Percentiles rank a stretch among this genome's conserved stretches.
phyloP scores from a whole-genome alignment of 2,888 invertebrate species.

The Itoplectis maculator region DNA sequence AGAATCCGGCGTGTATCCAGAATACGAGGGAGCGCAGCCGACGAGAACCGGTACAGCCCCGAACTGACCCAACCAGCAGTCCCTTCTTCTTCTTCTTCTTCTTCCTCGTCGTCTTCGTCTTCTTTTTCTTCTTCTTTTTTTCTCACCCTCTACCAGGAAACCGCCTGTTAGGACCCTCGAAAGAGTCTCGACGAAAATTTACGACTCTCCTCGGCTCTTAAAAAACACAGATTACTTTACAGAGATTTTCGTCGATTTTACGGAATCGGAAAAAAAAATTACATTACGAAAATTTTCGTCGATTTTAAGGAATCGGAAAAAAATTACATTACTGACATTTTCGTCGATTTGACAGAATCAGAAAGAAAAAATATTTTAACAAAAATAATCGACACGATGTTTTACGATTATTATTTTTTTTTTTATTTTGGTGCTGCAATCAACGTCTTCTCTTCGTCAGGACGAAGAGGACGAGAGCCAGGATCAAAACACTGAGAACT shows the following conservation, averaged over 20 bases:
- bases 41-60: constrained; percentile 50
- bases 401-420: neutral
- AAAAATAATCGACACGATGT: neutral
- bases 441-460: neutral
- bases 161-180: constrained; percentile 17
- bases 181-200: constrained; percentile 8
- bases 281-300: too few relatives aligned
- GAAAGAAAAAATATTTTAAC: too few relatives aligned
- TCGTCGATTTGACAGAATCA: neutral
- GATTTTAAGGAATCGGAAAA: too few relatives aligned
- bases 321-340: neutral
- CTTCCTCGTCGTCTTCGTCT: too few relatives aligned
- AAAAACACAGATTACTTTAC: constrained; percentile 4
- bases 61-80: constrained; percentile 45
- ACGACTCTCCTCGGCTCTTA: neutral
- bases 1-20: constrained; percentile 17
- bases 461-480: neutral
- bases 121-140: constrained; percentile 28
- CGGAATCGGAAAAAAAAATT: neutral
- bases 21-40: neutral
- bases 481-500: constrained; percentile 13
- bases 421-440: neutral
- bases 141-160: constrained; percentile 37
- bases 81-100: constrained; percentile 34
- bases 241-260: neutral